phyloP scores from a whole-genome alignment of 2,113 vertebrate genomes.

The Pygoscelis antarcticus region DNA sequence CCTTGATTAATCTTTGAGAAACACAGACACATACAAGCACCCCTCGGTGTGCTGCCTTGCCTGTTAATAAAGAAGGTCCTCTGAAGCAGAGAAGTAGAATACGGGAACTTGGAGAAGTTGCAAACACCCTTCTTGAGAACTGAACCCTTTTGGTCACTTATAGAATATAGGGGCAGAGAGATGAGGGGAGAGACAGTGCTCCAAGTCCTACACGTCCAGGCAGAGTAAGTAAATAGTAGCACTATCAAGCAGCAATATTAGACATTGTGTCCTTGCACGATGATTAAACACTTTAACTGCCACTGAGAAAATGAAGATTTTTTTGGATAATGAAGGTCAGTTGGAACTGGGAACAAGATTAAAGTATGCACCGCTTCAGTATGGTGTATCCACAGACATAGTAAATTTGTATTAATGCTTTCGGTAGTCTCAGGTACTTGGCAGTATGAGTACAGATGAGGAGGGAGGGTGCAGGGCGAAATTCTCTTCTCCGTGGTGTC shows the following conservation, averaged over 20 bases:
- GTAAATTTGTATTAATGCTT: not conserved
- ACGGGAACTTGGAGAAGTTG: not conserved
- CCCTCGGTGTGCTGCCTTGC: not conserved
- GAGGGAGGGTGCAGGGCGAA: not conserved
- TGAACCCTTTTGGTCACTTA: not conserved
- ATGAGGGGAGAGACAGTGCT: not conserved
- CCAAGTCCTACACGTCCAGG: not conserved
- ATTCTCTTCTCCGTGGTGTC: not conserved
- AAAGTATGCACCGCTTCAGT: not conserved
- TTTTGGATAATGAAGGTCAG: not conserved
- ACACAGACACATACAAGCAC: fast-evolving
- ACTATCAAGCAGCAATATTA: not conserved
- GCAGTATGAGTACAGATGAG: not conserved
- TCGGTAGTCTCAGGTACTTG: not conserved
- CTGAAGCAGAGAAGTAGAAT: not conserved
- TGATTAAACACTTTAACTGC: not conserved
- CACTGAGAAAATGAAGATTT: not conserved
- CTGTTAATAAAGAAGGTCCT: not conserved
- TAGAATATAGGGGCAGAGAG: not conserved
- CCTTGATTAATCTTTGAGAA: not conserved
- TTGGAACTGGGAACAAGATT: not conserved
- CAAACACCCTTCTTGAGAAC: not conserved
- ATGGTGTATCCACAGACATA: not conserved
- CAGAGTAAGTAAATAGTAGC: not conserved
- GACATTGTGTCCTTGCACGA: not conserved